phyloP scores from a whole-genome alignment of 2,113 vertebrate species.

The Donacobius atricapilla region DNA sequence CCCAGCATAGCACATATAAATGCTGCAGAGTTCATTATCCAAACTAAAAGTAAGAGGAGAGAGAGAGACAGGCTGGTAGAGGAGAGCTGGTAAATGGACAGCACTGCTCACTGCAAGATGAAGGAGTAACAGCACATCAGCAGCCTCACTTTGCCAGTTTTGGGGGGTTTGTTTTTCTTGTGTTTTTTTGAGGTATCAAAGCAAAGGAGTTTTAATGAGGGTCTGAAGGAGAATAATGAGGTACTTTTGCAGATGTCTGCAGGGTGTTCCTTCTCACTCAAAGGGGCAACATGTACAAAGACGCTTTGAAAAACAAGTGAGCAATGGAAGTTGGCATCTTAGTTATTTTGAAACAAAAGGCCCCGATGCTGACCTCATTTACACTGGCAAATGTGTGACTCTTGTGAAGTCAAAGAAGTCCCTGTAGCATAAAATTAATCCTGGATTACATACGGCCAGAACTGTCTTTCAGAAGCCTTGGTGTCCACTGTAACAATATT shows the following conservation, averaged over 20 bases:
- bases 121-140: background rate
- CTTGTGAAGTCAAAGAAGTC: conserved; percentile 16
- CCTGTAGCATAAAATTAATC: conserved; percentile 39
- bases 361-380: conserved; percentile 40
- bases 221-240: conserved; percentile 66
- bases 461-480: background rate
- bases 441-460: background rate
- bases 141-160: background rate
- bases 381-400: conserved; percentile 22
- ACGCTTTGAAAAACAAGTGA: conserved; percentile 60
- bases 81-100: background rate
- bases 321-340: conserved; percentile 38
- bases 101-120: background rate
- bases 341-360: conserved; percentile 8
- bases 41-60: background rate
- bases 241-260: conserved; percentile 56
- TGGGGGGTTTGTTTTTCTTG: conserved; percentile 20
- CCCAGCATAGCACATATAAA: background rate
- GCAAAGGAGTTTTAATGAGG: conserved; percentile 62
- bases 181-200: conserved; percentile 10
- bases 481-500: background rate
- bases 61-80: background rate
- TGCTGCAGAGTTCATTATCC: background rate
- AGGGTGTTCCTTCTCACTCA: conserved; percentile 55
- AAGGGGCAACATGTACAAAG: conserved; percentile 52